A percentile compares a stretch with the other conserved stretches of the same genome.
phyloP scores from a whole-genome alignment of 2,113 vertebrate genomes.

The Panthera tigris region DNA sequence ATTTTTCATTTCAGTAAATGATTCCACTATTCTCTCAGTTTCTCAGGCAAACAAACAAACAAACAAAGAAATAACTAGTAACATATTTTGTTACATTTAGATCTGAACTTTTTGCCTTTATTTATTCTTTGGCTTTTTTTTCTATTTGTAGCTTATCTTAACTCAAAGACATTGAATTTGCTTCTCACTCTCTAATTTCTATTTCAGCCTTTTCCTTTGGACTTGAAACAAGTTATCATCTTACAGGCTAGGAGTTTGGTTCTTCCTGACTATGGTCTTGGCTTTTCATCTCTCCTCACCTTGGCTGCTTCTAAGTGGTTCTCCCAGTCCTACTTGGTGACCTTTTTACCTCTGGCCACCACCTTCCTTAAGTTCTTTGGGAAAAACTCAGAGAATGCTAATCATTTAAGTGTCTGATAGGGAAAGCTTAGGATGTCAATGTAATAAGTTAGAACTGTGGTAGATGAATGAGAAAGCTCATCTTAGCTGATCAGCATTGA shows the following conservation, averaged over 20 bases:
- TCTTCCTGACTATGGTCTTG: neutral
- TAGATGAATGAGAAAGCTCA: neutral
- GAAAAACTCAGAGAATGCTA: neutral
- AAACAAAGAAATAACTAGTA: neutral
- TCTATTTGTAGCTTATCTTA: neutral
- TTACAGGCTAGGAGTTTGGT: neutral
- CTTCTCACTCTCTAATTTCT: neutral
- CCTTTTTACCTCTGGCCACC: neutral
- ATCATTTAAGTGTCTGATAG: neutral
- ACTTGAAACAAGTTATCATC: neutral
- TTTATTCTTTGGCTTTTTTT: neutral
- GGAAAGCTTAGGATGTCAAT: neutral
- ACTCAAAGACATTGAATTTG: neutral
- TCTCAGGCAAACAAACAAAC: neutral
- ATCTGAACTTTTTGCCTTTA: neutral
- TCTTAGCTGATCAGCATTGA: neutral
- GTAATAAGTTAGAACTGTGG: neutral
- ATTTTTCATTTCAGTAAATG: neutral
- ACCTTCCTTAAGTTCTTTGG: neutral
- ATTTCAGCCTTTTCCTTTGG: neutral
- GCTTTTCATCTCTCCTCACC: neutral
- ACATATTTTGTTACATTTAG: constrained; percentile 13
- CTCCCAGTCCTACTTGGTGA: neutral
- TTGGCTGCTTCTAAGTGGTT: neutral
- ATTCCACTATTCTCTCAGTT: neutral